These are phyloP conservation scores for Gulo gulo DNA, from an alignment of 2,113 vertebrate genomes.

Conservation along the genomic window DNA sequence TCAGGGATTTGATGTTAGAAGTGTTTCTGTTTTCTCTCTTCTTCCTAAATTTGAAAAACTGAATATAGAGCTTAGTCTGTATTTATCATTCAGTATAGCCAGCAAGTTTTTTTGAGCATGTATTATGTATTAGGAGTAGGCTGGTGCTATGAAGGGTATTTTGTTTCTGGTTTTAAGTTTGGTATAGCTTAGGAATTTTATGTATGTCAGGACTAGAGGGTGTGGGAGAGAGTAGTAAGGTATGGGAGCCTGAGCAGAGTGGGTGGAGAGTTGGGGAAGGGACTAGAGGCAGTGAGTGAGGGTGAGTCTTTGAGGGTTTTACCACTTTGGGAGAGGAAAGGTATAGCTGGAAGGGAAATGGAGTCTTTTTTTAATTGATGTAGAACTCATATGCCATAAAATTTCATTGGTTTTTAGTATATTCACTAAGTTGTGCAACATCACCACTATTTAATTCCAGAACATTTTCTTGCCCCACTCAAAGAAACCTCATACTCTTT, in stretches of 20 bases:
- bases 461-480: not conserved
- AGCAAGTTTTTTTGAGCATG: not conserved
- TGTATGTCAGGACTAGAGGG: not conserved
- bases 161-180: not conserved
- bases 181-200: not conserved
- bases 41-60: not conserved
- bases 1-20: not conserved
- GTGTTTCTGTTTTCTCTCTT: not conserved
- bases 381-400: not conserved
- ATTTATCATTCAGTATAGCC: not conserved
- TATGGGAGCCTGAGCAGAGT: not conserved
- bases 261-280: not conserved
- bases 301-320: not conserved
- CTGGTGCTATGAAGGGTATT: not conserved
- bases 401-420: not conserved
- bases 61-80: not conserved
- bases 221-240: not conserved
- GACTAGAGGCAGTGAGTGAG: not conserved
- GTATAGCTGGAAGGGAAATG: not conserved
- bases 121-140: not conserved
- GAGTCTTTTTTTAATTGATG: not conserved
- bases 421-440: not conserved
- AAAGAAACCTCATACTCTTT: not conserved
- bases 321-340: not conserved
- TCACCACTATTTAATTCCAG: not conserved